Conservation (phyloP, 2,888 invertebrate genomes). For the Sarcophaga variegata region DNA sequence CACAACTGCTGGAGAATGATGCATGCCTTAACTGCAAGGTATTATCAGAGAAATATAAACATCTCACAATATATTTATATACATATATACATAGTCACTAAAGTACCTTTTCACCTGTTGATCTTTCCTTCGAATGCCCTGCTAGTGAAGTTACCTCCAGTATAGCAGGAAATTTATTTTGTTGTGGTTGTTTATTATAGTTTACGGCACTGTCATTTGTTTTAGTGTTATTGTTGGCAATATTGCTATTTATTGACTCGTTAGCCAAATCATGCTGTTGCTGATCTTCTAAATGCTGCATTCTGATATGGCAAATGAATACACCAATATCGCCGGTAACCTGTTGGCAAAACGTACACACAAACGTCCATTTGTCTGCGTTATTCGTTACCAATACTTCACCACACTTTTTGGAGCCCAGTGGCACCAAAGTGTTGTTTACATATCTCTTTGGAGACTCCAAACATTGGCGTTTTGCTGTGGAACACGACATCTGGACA, state of each 20-base stretch:
- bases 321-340: constrained; percentile 73
- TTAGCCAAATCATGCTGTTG: background rate
- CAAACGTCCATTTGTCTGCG: constrained; percentile 73
- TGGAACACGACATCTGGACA: background rate
- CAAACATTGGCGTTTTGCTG: background rate
- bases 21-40: background rate
- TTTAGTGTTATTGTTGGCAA: background rate
- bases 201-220: background rate
- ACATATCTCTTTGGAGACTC: background rate
- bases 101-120: background rate
- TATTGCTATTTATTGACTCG: background rate
- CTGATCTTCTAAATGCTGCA: constrained; percentile 69
- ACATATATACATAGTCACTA: background rate
- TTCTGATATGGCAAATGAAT: constrained; percentile 72
- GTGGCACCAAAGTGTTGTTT: background rate
- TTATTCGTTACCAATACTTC: constrained; percentile 73
- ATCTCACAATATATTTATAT: background rate
- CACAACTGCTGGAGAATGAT: background rate
- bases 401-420: constrained; percentile 69
- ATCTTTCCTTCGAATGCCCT: background rate
- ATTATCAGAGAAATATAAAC: background rate
- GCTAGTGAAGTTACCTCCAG: background rate
- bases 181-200: background rate
- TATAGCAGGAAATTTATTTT: background rate
- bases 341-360: constrained; percentile 73